These are phyloP conservation scores for Pomacea canaliculata DNA, from an alignment of 2,888 invertebrate species.

Conservation along the genomic window DNA sequence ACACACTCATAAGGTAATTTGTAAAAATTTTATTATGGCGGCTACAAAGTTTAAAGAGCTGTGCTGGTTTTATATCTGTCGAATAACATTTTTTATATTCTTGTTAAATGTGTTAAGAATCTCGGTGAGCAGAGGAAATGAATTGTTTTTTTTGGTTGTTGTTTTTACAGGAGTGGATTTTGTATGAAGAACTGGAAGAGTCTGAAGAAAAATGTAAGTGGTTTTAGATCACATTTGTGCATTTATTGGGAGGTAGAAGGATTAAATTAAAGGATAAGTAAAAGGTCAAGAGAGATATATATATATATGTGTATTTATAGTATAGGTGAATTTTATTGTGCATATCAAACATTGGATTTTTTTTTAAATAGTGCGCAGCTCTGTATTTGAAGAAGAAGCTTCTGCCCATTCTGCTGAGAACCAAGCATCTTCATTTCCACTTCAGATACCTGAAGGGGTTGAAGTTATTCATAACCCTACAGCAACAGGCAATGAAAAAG, in stretches of 20 bases:
- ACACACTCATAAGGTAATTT: background rate
- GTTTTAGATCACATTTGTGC: too few relatives aligned
- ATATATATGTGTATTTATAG: background rate
- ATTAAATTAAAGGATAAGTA: background rate
- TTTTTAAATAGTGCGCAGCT: slow-evolving; percentile 81
- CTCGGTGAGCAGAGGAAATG: too few relatives aligned
- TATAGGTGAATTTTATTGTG: background rate
- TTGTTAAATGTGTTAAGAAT: too few relatives aligned
- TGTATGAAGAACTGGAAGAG: slow-evolving; percentile 94
- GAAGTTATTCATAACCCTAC: slow-evolving; percentile 59
- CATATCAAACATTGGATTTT: background rate
- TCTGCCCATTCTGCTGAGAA: slow-evolving; percentile 13
- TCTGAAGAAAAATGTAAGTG: slow-evolving; percentile 82
- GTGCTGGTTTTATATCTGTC: background rate
- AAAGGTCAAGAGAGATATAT: background rate
- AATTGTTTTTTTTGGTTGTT: too few relatives aligned
- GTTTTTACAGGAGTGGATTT: slow-evolving; percentile 84
- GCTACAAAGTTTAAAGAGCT: background rate
- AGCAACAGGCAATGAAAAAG: slow-evolving; percentile 68
- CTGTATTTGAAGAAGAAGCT: slow-evolving; percentile 77
- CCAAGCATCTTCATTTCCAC: slow-evolving; percentile 61
- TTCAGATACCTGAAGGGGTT: slow-evolving; percentile 68
- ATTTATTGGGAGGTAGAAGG: background rate
- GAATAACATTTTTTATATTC: too few relatives aligned
- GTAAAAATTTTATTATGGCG: background rate